Evolutionary conservation across 2,797 vertebrate species (phyloP), one percentile per base, ranked within the genome.

Genomic region (Darevskia nairensis): DNA sequence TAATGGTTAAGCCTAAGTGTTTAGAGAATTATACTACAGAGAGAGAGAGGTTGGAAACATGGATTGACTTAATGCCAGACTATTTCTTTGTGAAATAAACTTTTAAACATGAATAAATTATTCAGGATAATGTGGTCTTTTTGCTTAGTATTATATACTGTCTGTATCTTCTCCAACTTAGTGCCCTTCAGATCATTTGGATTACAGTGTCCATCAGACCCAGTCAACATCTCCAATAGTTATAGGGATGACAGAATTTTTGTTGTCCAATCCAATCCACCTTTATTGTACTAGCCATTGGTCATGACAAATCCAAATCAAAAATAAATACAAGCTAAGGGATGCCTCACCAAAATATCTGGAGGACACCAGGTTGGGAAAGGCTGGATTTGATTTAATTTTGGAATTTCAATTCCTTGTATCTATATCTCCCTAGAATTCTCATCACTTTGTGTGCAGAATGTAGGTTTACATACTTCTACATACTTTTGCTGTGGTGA

Each of bases 1-100:
- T 84, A 82, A 50, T 90, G 84, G 46, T 59, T 75, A 91, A 89
- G 91, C 8, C 32, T 80, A 86, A 23, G 4, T 69, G 71, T 91
- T 91, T 84, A 81, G 90, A 91, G 74, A 13, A 13, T 80, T 88
- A n/a, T 87, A 64, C 35, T 74, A 19, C 35, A 81, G 21, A 74
- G 13, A 55, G 13, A 50, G 21, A 1, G 9, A 81, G 35, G 29
- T 13, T 32, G 50, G 10, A 32, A 21, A 74, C 27, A 9, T 32
- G 9, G 46, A 19, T 29, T 21, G 32, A 39, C 27, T 72, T 59
- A n/a, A 72, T 80, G 25, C 25, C 61, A 68, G n/a, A 55, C n/a
- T 71, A 79, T 79, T 80, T 66, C 0, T 76, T 50, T 85, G 19
- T 85, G n/a, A 80, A 89, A 35, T 84, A 39, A 44, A 29, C 44